Percentiles rank a stretch among this genome's conserved stretches.
Evolutionary conservation across 2,113 vertebrate genomes (phyloP).

Genomic region (Ceuthmochares aereus): DNA sequence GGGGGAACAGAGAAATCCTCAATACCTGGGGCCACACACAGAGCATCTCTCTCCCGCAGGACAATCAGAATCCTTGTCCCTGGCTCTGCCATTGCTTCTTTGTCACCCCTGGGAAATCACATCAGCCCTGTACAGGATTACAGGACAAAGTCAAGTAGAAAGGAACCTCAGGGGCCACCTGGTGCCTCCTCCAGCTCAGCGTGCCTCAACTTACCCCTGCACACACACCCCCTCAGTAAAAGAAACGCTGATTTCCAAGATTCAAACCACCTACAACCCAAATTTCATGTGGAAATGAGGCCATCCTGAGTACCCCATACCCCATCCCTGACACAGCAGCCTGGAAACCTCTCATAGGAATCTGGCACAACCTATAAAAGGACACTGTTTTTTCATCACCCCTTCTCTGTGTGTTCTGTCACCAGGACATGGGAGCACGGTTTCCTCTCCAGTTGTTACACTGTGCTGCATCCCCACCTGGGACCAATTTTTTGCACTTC

Average conservation of each 20-base stretch:
- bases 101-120: neutral
- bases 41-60: neutral
- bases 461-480: neutral
- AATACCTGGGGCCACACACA: accelerated
- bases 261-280: neutral
- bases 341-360: neutral
- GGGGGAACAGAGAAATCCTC: neutral
- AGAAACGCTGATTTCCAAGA: neutral
- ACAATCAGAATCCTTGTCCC: neutral
- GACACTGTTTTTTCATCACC: neutral
- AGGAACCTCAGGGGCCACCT: too few species aligned
- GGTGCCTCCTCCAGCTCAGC: neutral
- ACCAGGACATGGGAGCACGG: neutral
- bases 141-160: neutral
- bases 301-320: too few species aligned
- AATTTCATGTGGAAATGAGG: neutral
- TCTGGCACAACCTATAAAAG: neutral
- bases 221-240: too few species aligned
- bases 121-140: neutral
- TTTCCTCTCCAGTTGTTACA: neutral
- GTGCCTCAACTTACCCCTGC: neutral
- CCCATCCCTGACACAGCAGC: neutral
- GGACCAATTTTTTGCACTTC: neutral
- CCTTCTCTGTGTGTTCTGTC: neutral
- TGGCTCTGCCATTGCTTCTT: neutral